Evolutionary conservation across 2,888 invertebrate species (phyloP), one percentile per base, ranked within the genome.

Genomic region (Atrina japonica): DNA sequence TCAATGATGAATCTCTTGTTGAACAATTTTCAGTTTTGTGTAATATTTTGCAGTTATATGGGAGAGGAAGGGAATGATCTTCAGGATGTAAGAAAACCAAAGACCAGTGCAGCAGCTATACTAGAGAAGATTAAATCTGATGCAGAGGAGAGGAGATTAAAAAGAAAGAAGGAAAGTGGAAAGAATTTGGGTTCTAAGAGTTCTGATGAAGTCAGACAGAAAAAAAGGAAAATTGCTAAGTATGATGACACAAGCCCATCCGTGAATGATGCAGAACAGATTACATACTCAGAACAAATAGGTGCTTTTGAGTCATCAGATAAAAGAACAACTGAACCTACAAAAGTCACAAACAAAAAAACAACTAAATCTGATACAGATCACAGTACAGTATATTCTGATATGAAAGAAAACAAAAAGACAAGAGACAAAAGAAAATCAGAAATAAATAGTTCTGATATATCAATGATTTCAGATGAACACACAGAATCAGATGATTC

Each of bases 111-210:
- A 18, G 52, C 61, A 52, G 45, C 66, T 23, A 78, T 81, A 21
- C 66, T 82, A 2, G 49, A 78, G 52, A 77, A 76, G 47, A 69
- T 81, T 27, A 66, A 82, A 65, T 61, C 67, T 43, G 77, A 81
- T n/a, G 82, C 80, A 18, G 73, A 81, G 27, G 70, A 66, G 40
- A 72, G 77, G 41, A 79, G 53, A 68, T 68, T 64, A 52, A 47
- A 50, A 9, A 50, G 66, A 29, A 30, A 41, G 21, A 40, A 11
- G 45, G 30, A 50, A 27, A 55, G 11, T 23, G 16, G 14, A 40
- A 50, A 29, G 49, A 47, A 35, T 35, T n/a, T n/a, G n/a, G n/a
- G 35, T 35, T 35, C 35, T 7, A 35, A 35, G 11, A 35, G 11
- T 35, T 5, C 5, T 11, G 6, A 35, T 7, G 5, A 35, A 7